phyloP scores from a whole-genome alignment of 2,888 invertebrate species.

The Oligia latruncula region DNA sequence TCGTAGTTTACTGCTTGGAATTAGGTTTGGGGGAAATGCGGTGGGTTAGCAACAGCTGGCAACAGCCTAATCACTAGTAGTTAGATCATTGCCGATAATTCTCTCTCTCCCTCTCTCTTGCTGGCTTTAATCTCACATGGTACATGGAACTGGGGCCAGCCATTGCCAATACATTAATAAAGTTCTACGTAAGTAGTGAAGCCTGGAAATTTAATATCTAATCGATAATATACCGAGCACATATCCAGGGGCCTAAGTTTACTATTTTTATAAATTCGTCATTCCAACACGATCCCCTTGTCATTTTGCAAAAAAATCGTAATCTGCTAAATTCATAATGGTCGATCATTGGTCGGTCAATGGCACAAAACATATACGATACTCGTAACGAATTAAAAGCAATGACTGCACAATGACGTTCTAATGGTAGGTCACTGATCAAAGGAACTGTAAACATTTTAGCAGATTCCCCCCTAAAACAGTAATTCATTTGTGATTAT shows the following conservation, averaged over 20 bases:
- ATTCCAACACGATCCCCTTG: no score
- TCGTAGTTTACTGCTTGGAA: slow-evolving; percentile 41
- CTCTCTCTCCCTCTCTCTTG: neutral
- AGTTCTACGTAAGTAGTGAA: neutral
- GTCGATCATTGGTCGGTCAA: no score
- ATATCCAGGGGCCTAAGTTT: neutral
- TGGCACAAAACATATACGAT: no score
- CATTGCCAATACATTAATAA: neutral
- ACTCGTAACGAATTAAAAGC: no score
- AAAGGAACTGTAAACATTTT: no score
- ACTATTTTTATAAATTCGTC: no score
- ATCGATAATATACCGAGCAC: neutral
- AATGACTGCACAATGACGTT: no score
- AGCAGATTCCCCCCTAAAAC: no score
- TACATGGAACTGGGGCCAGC: neutral
- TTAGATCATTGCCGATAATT: slow-evolving; percentile 8
- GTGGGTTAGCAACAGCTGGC: slow-evolving; percentile 16
- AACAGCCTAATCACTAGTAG: neutral
- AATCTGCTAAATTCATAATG: no score
- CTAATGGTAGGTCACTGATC: no score
- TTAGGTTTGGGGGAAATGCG: slow-evolving; percentile 28
- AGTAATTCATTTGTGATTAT: no score
- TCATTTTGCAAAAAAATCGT: no score
- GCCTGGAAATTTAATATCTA: neutral
- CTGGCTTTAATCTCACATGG: neutral